These are phyloP conservation scores for Vespertilio murinus DNA, from an alignment of 2,797 vertebrate genomes.

Conservation along the genomic window DNA sequence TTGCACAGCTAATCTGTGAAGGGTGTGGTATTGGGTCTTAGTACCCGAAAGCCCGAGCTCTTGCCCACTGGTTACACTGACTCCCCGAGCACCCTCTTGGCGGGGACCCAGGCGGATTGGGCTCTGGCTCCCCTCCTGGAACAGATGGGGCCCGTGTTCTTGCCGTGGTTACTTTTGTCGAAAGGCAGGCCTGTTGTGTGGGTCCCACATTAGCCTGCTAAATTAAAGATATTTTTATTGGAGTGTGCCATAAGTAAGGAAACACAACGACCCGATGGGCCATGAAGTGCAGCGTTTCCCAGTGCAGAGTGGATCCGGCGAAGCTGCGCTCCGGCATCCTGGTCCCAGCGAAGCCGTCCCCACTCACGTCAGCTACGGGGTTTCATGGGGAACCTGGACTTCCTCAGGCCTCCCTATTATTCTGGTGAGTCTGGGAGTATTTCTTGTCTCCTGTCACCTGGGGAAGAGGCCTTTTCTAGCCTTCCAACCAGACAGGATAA, in stretches of 20 bases:
- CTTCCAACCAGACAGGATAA: neutral
- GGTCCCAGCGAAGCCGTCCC: neutral
- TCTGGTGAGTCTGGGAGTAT: neutral
- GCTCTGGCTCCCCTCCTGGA: neutral
- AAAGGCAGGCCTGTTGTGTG: neutral
- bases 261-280: neutral
- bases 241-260: neutral
- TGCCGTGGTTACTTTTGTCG: neutral
- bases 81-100: neutral
- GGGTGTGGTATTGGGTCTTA: neutral
- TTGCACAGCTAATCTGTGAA: neutral
- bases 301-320: neutral
- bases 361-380: neutral
- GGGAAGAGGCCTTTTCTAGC: neutral
- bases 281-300: neutral
- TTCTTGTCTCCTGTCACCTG: neutral
- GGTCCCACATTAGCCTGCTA: neutral
- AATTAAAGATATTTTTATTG: constrained; percentile 28
- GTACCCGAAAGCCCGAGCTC: neutral
- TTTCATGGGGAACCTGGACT: neutral
- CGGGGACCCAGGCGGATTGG: neutral
- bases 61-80: neutral
- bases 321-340: neutral
- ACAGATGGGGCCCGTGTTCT: neutral
- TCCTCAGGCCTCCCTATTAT: neutral